Conservation (phyloP, 2,113 vertebrate genomes). For the Leiothrix lutea region DNA sequence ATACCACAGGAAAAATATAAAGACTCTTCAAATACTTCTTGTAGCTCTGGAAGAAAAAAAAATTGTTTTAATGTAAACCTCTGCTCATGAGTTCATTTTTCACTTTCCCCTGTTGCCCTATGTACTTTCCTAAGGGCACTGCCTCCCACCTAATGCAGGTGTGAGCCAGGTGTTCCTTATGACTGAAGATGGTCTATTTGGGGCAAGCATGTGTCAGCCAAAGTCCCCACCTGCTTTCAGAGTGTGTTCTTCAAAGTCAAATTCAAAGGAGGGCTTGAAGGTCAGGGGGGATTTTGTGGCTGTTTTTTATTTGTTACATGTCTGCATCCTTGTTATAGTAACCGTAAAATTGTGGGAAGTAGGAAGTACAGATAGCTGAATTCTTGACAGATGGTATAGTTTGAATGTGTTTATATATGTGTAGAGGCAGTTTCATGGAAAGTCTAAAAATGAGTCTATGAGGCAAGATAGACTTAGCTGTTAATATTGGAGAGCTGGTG, state of each 20-base stretch:
- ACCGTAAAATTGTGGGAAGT: not conserved
- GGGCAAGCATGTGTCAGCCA: not conserved
- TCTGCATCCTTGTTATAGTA: not conserved
- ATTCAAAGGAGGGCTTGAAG: not conserved
- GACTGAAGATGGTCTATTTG: not conserved
- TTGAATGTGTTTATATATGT: not conserved
- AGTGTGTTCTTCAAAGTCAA: not conserved
- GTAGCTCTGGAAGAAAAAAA: not conserved
- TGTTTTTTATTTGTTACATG: not conserved
- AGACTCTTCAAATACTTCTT: not conserved
- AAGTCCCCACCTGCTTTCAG: not conserved
- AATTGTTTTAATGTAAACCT: not conserved
- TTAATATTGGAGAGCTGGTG: not conserved
- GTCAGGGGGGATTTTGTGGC: not conserved
- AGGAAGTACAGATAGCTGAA: not conserved
- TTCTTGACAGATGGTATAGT: not conserved
- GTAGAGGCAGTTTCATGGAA: not conserved
- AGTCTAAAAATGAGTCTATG: not conserved
- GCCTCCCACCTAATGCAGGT: constrained; percentile 28
- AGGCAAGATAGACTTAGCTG: not conserved
- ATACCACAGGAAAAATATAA: not conserved
- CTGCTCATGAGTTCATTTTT: not conserved
- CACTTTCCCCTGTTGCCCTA: not conserved
- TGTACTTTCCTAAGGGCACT: constrained; percentile 15
- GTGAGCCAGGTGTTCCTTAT: constrained; percentile 20